These are phyloP conservation scores for Aplysina aerophoba DNA, from an alignment of 37 sponge, comb jelly and placozoan species.

Conservation along the genomic window DNA sequence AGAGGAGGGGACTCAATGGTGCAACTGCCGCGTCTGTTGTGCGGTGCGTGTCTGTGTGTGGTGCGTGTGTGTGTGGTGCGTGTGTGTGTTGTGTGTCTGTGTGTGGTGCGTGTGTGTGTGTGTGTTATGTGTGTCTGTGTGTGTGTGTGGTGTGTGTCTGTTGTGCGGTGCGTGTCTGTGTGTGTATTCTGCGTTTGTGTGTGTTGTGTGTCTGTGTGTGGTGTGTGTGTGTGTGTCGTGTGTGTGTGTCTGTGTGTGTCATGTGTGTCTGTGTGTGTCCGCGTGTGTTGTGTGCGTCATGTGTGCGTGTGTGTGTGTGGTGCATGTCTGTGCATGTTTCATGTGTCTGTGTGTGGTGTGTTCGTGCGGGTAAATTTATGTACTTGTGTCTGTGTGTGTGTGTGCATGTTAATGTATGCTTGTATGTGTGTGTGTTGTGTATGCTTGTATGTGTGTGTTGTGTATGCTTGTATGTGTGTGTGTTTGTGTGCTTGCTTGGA, in stretches of 20 bases:
- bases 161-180: constrained; percentile 27
- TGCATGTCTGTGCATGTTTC: neutral
- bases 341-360: too few relatives aligned
- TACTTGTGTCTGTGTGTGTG: too few relatives aligned
- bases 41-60: neutral
- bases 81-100: neutral
- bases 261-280: constrained; percentile 1
- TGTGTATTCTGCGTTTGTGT: constrained; percentile 17
- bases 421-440: too few relatives aligned
- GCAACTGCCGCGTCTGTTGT: too few relatives aligned
- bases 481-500: too few relatives aligned
- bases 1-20: neutral
- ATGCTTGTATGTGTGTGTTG: too few relatives aligned
- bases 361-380: too few relatives aligned
- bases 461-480: too few relatives aligned
- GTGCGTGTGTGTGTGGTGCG: neutral
- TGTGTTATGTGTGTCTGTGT: constrained; percentile 33
- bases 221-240: constrained; percentile 22
- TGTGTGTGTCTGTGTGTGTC: neutral
- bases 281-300: constrained; percentile 5
- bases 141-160: constrained; percentile 33
- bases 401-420: too few relatives aligned
- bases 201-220: constrained; percentile 28
- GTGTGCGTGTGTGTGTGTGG: constrained; percentile 13
- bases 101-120: neutral